A percentile compares a stretch with the other conserved stretches of the same genome.
Conservation (phyloP, 2,797 vertebrate genomes). For the Leptatherina wallacei region DNA sequence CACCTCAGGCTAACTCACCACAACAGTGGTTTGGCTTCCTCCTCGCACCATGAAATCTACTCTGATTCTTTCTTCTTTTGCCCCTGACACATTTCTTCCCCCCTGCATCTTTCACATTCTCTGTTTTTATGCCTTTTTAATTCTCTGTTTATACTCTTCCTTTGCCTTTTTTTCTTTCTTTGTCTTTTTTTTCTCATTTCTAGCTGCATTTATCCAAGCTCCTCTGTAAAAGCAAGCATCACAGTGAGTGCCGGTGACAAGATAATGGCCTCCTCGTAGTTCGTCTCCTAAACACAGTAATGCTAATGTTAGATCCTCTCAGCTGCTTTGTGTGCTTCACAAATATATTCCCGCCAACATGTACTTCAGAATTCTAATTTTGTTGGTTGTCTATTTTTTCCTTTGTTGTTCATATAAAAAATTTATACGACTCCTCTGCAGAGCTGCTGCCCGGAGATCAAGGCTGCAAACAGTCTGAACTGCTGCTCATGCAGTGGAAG, state of each 20-base stretch:
- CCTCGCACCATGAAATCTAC: constrained; percentile 34
- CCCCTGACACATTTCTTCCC: constrained; percentile 4
- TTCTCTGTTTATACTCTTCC: constrained; percentile 12
- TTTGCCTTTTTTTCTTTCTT: background rate
- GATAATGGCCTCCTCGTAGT: constrained; percentile 65
- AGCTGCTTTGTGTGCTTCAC: constrained; percentile 38
- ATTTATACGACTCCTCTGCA: constrained; percentile 17
- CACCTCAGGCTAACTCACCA: constrained; percentile 65
- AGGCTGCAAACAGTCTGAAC: constrained; percentile 32
- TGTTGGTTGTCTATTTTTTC: constrained; percentile 28
- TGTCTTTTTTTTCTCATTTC: constrained; percentile 15
- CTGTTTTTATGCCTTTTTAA: constrained; percentile 17
- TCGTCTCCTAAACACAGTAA: constrained; percentile 49
- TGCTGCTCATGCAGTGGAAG: constrained; percentile 31
- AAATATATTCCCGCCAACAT: constrained; percentile 43
- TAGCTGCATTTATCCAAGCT: constrained; percentile 17
- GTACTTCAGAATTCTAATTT: constrained; percentile 30
- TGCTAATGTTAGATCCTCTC: constrained; percentile 54
- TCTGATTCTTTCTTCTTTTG: constrained; percentile 24
- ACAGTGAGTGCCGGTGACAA: constrained; percentile 55
- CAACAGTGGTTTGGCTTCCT: constrained; percentile 45
- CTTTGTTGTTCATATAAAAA: constrained; percentile 42
- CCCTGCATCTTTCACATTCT: background rate
- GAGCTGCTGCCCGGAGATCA: constrained; percentile 27
- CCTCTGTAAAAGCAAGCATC: constrained; percentile 47